Evolutionary conservation across 2,113 vertebrate species (phyloP), one percentile per base, ranked within the genome.

Genomic region (Picathartes gymnocephalus): DNA sequence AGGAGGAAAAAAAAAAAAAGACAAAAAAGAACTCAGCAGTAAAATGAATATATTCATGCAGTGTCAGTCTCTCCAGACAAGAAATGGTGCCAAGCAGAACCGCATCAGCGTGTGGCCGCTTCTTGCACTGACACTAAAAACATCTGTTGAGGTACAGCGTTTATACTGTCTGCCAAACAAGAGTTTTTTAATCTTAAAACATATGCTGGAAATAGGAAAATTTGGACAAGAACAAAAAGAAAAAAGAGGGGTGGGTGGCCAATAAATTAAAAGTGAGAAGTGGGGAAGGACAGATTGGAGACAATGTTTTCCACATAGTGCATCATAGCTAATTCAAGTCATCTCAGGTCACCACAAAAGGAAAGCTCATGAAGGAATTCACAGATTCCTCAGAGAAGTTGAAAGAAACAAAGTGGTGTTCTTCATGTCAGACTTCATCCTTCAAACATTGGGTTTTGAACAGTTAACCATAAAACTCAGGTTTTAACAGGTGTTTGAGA

Each of bases 61-160:
- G 68, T 76, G 71, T 97, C 94, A 95, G 96, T 94, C 90, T 94
- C 94, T 93, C 93, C 95, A 97, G 95, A 97, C 95, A 88, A 93
- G 84, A 96, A 94, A 93, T 71, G 33, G 73, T 97, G 97, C 97
- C 97, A 97, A 97, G 92, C 73, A 96, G 97, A 97, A 97, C 96
- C 90, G 51, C 96, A 97, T 97, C 96, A 98, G 96, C 91, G 80
- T 97, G 96, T 96, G 95, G 96, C 95, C 88, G 9, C 92, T 95
- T 95, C 87, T 92, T 96, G 72, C 78, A 88, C 94, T 95, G 92
- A 96, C 88, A 91, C 94, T 93, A 71, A 96, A 95, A 96, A 97
- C 95, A 92, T 96, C 96, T 98, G 97, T 88, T 87, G 73, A 95
- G 92, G 96, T 94, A 94, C 50, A 66, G 78, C 53, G 3, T 95